Conservation (phyloP, 30 jellyfish, hydroid and myxozoan species). For the Clytia hemisphaerica region DNA sequence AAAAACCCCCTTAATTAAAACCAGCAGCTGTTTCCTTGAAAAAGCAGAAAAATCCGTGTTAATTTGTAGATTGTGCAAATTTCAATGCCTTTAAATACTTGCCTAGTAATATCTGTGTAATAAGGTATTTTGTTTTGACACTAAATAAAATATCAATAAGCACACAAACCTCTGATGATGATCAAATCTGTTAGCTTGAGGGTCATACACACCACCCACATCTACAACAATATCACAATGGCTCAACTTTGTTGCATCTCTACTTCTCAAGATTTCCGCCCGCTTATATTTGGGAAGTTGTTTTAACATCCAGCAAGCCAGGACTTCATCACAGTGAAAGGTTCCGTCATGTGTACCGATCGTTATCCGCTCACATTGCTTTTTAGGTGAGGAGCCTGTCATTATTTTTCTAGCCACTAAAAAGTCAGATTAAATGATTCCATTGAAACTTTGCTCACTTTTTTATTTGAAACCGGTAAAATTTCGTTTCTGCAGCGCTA, state of each 20-base stretch:
- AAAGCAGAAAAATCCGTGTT: no score
- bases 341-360: slow-evolving; percentile 98
- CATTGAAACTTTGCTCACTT: no score
- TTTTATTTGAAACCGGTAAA: no score
- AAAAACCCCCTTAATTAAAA: no score
- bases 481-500: no score
- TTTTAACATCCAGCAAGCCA: slow-evolving; percentile 76
- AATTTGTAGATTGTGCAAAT: no score
- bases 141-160: no score
- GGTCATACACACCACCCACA: slow-evolving; percentile 95
- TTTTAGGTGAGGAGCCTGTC: slow-evolving; percentile 17
- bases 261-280: slow-evolving; percentile 73
- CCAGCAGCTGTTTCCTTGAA: no score
- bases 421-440: no score
- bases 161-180: slow-evolving; percentile 94
- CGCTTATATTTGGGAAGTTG: slow-evolving; percentile 63
- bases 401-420: slow-evolving; percentile 1
- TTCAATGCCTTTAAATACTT: no score
- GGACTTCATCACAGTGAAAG: slow-evolving; percentile 96
- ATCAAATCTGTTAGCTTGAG: slow-evolving; percentile 60
- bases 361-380: slow-evolving; percentile 5
- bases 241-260: slow-evolving; percentile 55
- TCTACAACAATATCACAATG: slow-evolving; percentile 93
- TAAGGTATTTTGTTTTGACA: no score
- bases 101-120: no score